Evolutionary conservation across 2,113 vertebrate species (phyloP), one percentile per base, ranked within the genome.

Genomic region (Micronycteris hirsuta): DNA sequence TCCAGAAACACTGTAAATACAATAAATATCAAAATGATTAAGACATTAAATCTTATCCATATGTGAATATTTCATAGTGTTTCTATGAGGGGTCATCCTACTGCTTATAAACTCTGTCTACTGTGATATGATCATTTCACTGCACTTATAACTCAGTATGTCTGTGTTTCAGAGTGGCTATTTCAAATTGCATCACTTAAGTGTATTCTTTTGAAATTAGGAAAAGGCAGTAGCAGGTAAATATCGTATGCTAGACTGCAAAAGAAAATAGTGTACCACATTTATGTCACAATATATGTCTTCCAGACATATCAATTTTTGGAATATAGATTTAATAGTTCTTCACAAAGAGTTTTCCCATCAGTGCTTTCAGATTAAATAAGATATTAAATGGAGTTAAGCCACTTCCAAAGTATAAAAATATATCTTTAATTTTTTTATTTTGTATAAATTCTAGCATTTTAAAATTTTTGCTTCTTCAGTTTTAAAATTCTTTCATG

Each of bases 1-100:
- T 96, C 98, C 98, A 93, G 98, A 97, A 94, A 98, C 98, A 97
- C 99, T 99, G 98, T 43, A 97, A 98, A 98, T 49, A 98, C 71
- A 97, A 93, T 36, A 84, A 91, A 96, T 36, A 92, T 45, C 89
- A 33, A 56, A 82, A 95, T 97, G 52, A 94, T 96, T 93, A 97
- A 94, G 5, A 71, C 65, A 96, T 6, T 38, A 65, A 33, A 28
- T 36, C 19, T 49, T 74, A 94, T 73, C 85, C 81, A 56, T 4
- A 94, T 52, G 87, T 24, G 80, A 54, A 3, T 1, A 93, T 95
- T 56, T 78, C n/a, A 43, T 58, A 84, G 2, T 41, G 22, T 92
- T 56, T 63, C 26, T 76, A 80, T 80, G 26, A 76, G 89, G 7
- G 9, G 0, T 86, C 54, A 28, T 10, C 85, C 9, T 8, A 47